Base-by-base conservation (phyloP, 2,888 invertebrate species). In the Matsumyia berberina region DNA sequence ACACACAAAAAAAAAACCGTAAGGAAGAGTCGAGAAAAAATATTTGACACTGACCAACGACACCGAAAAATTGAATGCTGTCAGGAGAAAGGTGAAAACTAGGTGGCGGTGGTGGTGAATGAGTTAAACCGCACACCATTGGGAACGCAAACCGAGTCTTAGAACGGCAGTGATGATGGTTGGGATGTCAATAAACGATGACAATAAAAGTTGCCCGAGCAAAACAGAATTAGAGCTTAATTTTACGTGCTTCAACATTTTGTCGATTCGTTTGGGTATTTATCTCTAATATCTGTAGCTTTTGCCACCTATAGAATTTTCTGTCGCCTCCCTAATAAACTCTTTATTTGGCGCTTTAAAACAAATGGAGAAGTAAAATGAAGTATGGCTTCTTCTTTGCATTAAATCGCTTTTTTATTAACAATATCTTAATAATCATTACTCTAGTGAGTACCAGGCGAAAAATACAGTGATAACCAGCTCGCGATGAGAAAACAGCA, bases 381-480 rank as follows among this genome's bases (percentile, higher is more conserved):
- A 64, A 69, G 55, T 64, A 42, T 46, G 37, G 66, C 69, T 60
- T 73, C 60, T 15, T 39, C 42, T 57, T 57, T 60, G 49, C 39
- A 42, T 73, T 79, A 73, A 83, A 79, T 73, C 67, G 55, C 31
- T 64, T 70, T 58, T 51, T 49, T 55, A 55, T 72, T 55, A 60
- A 73, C 66, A 73, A 66, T 66, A 66, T 72, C 55, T 67, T 79
- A 76, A 74, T 74, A 67, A 67, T 49, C 67, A 73, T 83, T 79
- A 83, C 67, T 62, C 49, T 67, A 67, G 78, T 69, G 67, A 76
- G 76, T 58, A 62, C n/a, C 60, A 67, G 8, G 19, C 19, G 57
- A 58, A 51, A 66, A 55, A 78, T 62, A 67, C 66, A 72, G 73
- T 67, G 82, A 72, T 67, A 69, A 62, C 76, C 70, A 73, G 62